Evolutionary conservation across 64 coral and sea anemone species (phyloP).

Genomic region (Montipora efflorescens): DNA sequence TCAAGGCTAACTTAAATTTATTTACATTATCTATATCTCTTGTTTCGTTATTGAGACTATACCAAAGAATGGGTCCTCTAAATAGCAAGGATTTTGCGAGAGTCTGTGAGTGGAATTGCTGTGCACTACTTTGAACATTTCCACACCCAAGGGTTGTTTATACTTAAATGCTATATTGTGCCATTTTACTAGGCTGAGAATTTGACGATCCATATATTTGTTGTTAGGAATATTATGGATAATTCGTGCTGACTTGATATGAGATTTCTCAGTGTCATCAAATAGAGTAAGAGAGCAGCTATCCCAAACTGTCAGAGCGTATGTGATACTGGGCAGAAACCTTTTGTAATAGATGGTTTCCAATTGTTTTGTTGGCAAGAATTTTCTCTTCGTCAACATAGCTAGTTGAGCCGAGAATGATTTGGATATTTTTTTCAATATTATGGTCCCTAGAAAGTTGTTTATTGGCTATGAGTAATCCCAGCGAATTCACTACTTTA

Average conservation of each 20-base stretch:
- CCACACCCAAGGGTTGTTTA: background rate
- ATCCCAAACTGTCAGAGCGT: background rate
- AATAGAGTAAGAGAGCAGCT: background rate
- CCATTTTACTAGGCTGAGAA: background rate
- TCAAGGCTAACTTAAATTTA: too few relatives aligned
- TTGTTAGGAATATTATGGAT: background rate
- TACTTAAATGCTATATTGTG: background rate
- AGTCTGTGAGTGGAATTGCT: background rate
- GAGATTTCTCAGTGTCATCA: background rate
- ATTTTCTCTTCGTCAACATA: background rate
- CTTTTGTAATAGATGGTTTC: background rate
- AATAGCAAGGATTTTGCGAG: too few relatives aligned
- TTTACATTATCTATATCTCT: too few relatives aligned
- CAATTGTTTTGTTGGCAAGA: background rate
- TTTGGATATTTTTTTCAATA: conserved; percentile 12
- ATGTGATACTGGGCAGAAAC: background rate
- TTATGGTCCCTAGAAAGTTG: background rate
- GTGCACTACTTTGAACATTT: background rate
- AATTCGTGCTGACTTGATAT: background rate
- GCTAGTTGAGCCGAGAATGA: background rate
- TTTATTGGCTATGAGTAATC: too few relatives aligned
- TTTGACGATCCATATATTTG: background rate
- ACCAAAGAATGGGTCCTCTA: background rate
- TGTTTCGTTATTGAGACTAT: too few relatives aligned
- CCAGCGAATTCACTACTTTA: background rate